These are phyloP conservation scores for Sinonovacula constricta DNA, from an alignment of 1,140 invertebrate species.

Conservation along the genomic window DNA sequence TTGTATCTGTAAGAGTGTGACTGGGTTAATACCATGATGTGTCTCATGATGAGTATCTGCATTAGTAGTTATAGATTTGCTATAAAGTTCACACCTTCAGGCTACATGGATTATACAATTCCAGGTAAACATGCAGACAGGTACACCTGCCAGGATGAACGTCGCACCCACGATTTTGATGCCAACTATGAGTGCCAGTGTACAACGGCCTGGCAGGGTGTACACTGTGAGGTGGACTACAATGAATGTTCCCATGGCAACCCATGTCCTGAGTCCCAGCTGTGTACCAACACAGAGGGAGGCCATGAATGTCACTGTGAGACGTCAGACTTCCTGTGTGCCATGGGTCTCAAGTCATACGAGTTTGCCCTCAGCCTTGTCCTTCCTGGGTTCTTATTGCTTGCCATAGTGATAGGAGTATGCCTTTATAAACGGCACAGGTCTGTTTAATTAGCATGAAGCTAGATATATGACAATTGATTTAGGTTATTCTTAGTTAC, in stretches of 20 bases:
- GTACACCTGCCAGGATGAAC: conserved; percentile 28
- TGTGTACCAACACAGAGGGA: conserved; percentile 17
- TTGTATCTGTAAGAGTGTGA: too few species aligned
- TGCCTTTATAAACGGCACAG: too few species aligned
- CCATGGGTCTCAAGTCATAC: not conserved
- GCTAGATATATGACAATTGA: too few species aligned
- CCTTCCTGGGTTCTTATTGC: too few species aligned
- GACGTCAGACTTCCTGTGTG: not conserved
- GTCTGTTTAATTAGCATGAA: too few species aligned
- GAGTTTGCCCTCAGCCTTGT: not conserved
- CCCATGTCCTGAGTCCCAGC: conserved; percentile 2
- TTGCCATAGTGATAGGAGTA: too few species aligned
- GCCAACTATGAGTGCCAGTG: conserved; percentile 16
- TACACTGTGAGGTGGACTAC: conserved; percentile 21
- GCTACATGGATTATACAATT: too few species aligned
- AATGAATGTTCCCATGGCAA: conserved; percentile 10
- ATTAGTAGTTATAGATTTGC: too few species aligned
- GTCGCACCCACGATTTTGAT: conserved; percentile 14
- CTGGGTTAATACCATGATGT: too few species aligned
- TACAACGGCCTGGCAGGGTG: conserved; percentile 2
- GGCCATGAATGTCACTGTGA: conserved; percentile 15
- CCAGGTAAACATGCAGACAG: conserved; percentile 17
- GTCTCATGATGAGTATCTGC: too few species aligned
- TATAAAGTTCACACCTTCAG: too few species aligned
- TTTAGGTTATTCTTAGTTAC: too few species aligned